Evolutionary conservation across 2,888 invertebrate species (phyloP).

Genomic region (Lochmaea capreae): DNA sequence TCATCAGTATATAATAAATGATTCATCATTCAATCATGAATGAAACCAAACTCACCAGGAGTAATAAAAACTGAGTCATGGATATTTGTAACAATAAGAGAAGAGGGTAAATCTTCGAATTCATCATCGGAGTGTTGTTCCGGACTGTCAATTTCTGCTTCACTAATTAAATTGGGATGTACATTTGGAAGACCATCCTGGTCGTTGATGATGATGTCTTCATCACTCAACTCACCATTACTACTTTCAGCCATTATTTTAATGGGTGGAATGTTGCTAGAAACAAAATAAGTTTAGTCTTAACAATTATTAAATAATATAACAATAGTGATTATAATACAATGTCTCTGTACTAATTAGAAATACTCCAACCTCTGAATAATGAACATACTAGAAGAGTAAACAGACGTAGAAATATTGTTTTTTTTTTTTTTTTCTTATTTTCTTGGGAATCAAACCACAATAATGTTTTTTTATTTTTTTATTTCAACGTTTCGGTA

Average conservation of each 20-base stretch:
- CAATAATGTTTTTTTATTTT: too few relatives aligned
- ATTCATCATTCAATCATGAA: too few relatives aligned
- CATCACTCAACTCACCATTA: constrained; percentile 66
- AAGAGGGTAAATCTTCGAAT: constrained; percentile 88
- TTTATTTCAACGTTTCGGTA: too few relatives aligned
- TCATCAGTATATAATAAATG: too few relatives aligned
- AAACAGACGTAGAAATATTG: too few relatives aligned
- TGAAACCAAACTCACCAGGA: constrained; percentile 53
- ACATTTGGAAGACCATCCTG: constrained; percentile 88
- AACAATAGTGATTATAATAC: too few relatives aligned
- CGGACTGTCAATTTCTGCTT: constrained; percentile 75
- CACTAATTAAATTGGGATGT: constrained; percentile 82
- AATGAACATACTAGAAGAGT: too few relatives aligned
- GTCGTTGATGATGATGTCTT: constrained; percentile 86
- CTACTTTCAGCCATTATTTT: constrained; percentile 56
- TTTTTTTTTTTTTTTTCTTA: too few relatives aligned
- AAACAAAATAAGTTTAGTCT: neutral
- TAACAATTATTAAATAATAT: neutral
- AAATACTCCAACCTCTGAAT: too few relatives aligned
- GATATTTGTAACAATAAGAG: constrained; percentile 90
- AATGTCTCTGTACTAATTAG: too few relatives aligned
- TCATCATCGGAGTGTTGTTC: constrained; percentile 74
- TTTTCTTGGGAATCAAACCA: too few relatives aligned
- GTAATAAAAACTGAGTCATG: constrained; percentile 81
- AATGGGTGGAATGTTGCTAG: constrained; percentile 10